Base-by-base conservation (phyloP, 2,888 invertebrate genomes). In the Cataglyphis livida region DNA sequence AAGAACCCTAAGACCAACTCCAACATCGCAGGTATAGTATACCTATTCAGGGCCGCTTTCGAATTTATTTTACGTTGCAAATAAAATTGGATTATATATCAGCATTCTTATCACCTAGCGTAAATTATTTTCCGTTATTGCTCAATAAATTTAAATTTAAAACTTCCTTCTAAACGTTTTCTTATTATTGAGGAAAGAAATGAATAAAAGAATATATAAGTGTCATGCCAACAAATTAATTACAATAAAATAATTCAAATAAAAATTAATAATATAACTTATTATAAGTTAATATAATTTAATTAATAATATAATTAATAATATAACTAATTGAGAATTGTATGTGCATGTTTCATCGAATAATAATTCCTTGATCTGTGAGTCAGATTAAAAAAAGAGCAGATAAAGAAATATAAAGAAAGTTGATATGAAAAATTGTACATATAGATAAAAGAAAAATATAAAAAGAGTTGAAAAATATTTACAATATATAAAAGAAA, bases 1-100 rank as follows among this genome's bases (percentile, higher is more conserved):
- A 79, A 70, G 78, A 79, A 76, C 76, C 35, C 38, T 66, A 70
- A 79, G 59, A 59, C 59, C 44, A 59, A 59, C 70, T 78, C 44
- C 28, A n/a, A 51, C 59, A 59, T 61, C 59, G 78, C 70, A 21
- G 25, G 32, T 25, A 76, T 35, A 25, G 9, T 62, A 35, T 41
- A 35, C 28, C 66, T 54, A 38, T 78, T 59, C 78, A 71, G 78
- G 70, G 78, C 59, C 57, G 70, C 59, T 41, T 32, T 44, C 44
- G 1, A 68, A 28, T 6, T n/a, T 10, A 25, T 28, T 66, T 25
- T 48, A 12, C 18, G 18, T 48, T 35, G 28, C 59, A 21, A 44
- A 32, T 70, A 28, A 21, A 59, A 78, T 21, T 41, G 28, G 25
- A 32, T 51, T 75, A 44, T 41, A 70, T 35, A 41, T 18, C 21